Evolutionary conservation across 2,797 vertebrate genomes (phyloP).

Genomic region (Oceanodroma leucorhoa): DNA sequence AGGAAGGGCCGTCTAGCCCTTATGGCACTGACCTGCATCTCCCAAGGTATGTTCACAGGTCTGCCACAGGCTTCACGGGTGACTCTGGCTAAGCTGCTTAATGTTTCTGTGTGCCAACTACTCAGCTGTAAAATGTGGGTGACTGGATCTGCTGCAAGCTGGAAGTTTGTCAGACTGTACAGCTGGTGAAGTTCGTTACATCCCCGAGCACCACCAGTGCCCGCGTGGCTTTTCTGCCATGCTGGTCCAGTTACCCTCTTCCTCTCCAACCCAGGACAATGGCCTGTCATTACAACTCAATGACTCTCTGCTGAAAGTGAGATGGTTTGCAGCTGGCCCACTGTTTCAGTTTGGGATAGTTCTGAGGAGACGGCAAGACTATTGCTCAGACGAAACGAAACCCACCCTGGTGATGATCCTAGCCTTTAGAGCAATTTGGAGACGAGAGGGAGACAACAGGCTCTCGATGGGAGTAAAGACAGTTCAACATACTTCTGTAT

Average conservation of each 20-base stretch:
- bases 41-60: neutral
- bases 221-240: accelerated
- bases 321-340: neutral
- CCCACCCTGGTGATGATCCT: neutral
- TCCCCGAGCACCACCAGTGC: accelerated
- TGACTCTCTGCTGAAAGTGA: neutral
- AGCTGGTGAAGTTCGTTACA: accelerated
- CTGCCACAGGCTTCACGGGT: neutral
- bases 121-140: neutral
- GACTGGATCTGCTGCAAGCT: neutral
- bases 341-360: neutral
- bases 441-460: neutral
- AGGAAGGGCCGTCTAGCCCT: neutral
- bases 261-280: neutral
- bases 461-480: accelerated
- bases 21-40: neutral
- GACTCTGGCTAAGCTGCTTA: neutral
- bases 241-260: neutral
- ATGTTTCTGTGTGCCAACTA: neutral
- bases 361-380: accelerated
- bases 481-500: neutral
- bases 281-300: neutral
- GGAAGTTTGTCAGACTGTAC: neutral
- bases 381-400: neutral
- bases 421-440: neutral